Percentiles rank a stretch among this genome's conserved stretches.
phyloP scores from a whole-genome alignment of 2,797 vertebrate species.

The Chelonia mydas region DNA sequence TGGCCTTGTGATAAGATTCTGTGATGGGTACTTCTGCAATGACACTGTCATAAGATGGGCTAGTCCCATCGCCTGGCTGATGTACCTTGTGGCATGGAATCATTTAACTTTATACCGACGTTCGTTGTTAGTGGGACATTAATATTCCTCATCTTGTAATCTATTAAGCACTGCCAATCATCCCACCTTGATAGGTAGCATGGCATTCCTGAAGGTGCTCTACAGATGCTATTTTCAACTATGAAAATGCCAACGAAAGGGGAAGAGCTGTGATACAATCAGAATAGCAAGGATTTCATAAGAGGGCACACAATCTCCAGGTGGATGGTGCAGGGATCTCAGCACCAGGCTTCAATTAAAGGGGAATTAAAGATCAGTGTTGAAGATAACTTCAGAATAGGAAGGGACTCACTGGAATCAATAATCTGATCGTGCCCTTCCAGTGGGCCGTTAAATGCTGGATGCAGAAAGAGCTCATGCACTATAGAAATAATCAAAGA shows the following conservation, averaged over 20 bases:
- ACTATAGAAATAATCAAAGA: conserved; percentile 4
- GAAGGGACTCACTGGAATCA: neutral
- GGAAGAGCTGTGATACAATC: neutral
- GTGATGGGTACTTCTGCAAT: neutral
- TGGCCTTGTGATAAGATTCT: neutral
- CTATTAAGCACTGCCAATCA: conserved; percentile 37
- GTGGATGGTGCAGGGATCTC: neutral
- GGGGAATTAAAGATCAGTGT: conserved; percentile 14
- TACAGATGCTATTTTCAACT: conserved; percentile 7
- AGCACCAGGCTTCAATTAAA: conserved; percentile 22
- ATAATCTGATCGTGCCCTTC: conserved; percentile 22
- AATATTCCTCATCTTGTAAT: conserved; percentile 29
- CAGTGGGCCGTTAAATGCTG: conserved; percentile 28
- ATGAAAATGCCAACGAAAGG: conserved; percentile 24
- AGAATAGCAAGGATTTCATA: neutral
- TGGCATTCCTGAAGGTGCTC: conserved; percentile 26
- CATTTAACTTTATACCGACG: neutral
- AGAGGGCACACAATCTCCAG: neutral
- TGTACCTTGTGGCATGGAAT: conserved; percentile 10
- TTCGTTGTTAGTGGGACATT: conserved; percentile 38
- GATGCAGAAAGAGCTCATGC: neutral
- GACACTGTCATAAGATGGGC: conserved; percentile 28
- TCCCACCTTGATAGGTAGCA: neutral
- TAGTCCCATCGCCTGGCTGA: neutral
- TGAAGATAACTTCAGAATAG: conserved; percentile 20